Evolutionary conservation across 2,113 vertebrate genomes (phyloP).

Genomic region (Ia io): DNA sequence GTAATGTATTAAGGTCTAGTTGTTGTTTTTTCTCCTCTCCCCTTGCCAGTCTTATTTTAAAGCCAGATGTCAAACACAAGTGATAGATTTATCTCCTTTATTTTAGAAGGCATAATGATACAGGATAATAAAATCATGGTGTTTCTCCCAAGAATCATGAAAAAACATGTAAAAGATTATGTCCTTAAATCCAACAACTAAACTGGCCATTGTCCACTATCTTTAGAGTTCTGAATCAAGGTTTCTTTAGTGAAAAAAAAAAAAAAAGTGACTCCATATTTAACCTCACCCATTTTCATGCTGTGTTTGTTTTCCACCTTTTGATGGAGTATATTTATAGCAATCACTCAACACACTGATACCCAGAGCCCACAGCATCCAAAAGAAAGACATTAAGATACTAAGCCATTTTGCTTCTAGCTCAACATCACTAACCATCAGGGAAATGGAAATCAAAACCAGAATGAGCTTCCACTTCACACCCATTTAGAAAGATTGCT

Average conservation of each 20-base stretch:
- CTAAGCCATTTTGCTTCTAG: background rate
- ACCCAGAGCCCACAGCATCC: background rate
- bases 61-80: background rate
- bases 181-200: background rate
- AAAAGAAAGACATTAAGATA: conserved; percentile 20
- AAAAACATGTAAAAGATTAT: background rate
- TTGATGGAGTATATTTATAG: background rate
- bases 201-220: background rate
- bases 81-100: background rate
- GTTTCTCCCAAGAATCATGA: background rate
- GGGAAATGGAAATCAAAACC: conserved; percentile 40
- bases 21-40: background rate
- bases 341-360: background rate
- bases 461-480: background rate
- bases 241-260: background rate
- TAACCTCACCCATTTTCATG: background rate
- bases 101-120: background rate
- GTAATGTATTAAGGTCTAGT: background rate
- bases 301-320: background rate
- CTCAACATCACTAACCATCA: background rate
- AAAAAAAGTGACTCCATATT: background rate
- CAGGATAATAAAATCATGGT: background rate
- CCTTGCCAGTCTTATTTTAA: background rate
- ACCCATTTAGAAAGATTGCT: background rate
- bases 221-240: conserved; percentile 15